Evolutionary conservation across 2,113 vertebrate genomes (phyloP).

Genomic region (Aythya baeri): DNA sequence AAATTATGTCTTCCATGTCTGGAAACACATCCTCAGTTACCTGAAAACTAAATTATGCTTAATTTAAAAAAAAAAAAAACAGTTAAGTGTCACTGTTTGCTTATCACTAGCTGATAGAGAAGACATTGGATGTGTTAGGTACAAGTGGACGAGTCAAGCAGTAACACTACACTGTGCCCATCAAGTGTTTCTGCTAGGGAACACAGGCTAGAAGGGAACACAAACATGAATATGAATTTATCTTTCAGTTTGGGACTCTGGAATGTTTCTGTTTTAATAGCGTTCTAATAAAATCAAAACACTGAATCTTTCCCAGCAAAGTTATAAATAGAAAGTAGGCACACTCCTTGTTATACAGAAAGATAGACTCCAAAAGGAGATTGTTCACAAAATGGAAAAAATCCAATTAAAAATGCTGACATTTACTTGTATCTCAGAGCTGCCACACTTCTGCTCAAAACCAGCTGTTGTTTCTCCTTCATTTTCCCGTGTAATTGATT

Average conservation of each 20-base stretch:
- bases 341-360: constrained; percentile 6
- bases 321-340: constrained; percentile 70
- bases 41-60: constrained; percentile 2
- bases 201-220: constrained; percentile 3
- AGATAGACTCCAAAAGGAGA: constrained; percentile 44
- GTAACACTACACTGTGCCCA: background rate
- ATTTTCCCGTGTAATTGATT: constrained; percentile 14
- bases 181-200: background rate
- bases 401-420: too few species aligned
- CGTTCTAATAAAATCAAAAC: constrained; percentile 58
- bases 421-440: background rate
- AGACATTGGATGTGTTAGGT: background rate
- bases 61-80: constrained; percentile 23
- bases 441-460: background rate
- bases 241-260: constrained; percentile 54
- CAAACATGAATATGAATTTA: constrained; percentile 41
- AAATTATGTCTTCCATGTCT: background rate
- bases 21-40: background rate
- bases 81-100: background rate
- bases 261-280: constrained; percentile 68
- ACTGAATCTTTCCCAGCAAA: constrained; percentile 59
- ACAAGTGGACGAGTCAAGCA: background rate
- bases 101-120: background rate
- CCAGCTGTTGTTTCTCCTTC: background rate
- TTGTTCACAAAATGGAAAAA: background rate